These are phyloP conservation scores for Drosophila oshimai DNA, from an alignment of 1,140 invertebrate species.

Conservation along the genomic window DNA sequence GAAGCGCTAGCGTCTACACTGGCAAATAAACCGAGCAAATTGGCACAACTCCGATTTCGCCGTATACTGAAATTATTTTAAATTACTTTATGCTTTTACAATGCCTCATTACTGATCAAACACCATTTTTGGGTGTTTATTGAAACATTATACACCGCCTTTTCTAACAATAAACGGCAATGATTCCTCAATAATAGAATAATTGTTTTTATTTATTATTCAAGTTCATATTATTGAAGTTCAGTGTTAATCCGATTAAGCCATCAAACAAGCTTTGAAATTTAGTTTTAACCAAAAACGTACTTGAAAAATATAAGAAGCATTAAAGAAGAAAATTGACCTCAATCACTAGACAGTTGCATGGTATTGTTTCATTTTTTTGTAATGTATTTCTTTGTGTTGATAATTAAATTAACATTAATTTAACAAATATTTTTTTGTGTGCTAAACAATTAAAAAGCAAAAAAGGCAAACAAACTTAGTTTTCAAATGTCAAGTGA, in stretches of 20 bases:
- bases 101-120: background rate
- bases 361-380: background rate
- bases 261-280: background rate
- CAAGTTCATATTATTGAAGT: background rate
- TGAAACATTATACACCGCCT: no score
- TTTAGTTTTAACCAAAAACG: background rate
- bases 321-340: background rate
- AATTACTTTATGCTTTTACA: background rate
- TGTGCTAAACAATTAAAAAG: background rate
- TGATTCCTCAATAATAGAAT: background rate
- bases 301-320: background rate
- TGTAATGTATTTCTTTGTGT: background rate
- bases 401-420: slow-evolving; percentile 11
- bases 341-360: background rate
- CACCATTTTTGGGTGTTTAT: background rate
- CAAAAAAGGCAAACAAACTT: no score
- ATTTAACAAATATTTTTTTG: background rate
- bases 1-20: slow-evolving; percentile 21
- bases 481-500: no score
- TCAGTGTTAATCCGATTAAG: background rate
- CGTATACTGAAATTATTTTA: background rate
- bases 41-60: background rate
- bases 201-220: background rate
- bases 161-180: background rate
- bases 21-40: background rate